phyloP scores from a whole-genome alignment of 2,888 invertebrate genomes.

The Acleris laterana region DNA sequence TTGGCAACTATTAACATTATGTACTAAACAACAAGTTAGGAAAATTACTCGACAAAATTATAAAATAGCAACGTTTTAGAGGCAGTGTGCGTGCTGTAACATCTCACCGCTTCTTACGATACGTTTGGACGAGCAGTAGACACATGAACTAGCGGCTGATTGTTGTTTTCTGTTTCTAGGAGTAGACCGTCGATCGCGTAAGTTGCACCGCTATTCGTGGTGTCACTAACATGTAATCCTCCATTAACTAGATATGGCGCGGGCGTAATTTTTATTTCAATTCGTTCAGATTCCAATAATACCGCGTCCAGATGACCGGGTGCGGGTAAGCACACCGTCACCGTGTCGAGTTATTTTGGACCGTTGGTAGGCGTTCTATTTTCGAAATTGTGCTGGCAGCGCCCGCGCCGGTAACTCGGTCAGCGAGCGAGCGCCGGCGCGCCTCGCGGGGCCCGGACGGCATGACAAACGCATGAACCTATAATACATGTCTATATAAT shows the following conservation, averaged over 20 bases:
- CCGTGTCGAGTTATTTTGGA: conserved; percentile 66
- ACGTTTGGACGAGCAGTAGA: conserved; percentile 29
- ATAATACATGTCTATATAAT: conserved; percentile 52
- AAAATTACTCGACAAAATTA: conserved; percentile 26
- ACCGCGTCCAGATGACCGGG: conserved; percentile 62
- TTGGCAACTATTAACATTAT: conserved; percentile 53
- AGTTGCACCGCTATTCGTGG: conserved; percentile 84
- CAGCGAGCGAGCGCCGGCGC: conserved; percentile 62
- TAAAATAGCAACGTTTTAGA: conserved; percentile 17
- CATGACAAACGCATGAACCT: conserved; percentile 70
- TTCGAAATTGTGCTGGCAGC: conserved; percentile 66
- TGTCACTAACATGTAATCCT: conserved; percentile 79
- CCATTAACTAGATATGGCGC: conserved; percentile 72
- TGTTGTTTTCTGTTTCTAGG: conserved; percentile 85
- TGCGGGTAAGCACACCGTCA: conserved; percentile 55
- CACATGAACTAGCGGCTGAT: conserved; percentile 72
- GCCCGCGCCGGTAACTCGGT: conserved; percentile 80
- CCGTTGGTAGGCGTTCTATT: conserved; percentile 74
- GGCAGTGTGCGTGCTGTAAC: conserved; percentile 50
- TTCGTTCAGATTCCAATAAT: conserved; percentile 54
- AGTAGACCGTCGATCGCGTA: conserved; percentile 85
- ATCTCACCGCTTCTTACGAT: conserved; percentile 60
- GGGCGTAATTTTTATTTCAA: conserved; percentile 63
- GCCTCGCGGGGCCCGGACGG: conserved; percentile 62
- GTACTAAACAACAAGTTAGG: conserved; percentile 39